Percentiles rank a stretch among this genome's conserved stretches.
Evolutionary conservation across 2,797 vertebrate species (phyloP).

Genomic region (Pipistrellus kuhlii): DNA sequence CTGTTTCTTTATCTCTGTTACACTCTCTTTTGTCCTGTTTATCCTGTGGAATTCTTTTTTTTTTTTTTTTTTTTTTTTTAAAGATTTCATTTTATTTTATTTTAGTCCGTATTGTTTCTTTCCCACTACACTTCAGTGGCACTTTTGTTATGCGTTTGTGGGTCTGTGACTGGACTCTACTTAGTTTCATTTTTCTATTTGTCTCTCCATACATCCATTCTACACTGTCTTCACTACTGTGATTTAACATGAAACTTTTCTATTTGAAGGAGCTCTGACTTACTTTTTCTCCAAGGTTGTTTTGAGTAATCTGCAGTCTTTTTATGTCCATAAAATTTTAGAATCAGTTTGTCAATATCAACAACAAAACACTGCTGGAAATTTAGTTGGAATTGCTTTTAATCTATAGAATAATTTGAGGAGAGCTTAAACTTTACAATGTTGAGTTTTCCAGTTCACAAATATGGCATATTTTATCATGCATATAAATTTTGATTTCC

Average conservation of each 20-base stretch:
- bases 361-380: neutral
- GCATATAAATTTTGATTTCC: constrained; percentile 25
- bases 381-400: constrained; percentile 6
- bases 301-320: neutral
- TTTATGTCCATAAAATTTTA: neutral
- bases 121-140: too few species aligned
- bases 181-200: neutral
- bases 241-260: neutral
- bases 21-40: neutral
- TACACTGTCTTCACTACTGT: neutral
- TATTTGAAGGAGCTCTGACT: neutral
- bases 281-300: constrained; percentile 7
- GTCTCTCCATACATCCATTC: neutral
- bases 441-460: neutral
- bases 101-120: neutral
- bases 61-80: neutral
- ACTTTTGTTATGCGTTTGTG: neutral
- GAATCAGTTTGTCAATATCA: neutral
- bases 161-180: neutral
- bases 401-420: neutral
- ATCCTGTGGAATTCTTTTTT: neutral
- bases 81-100: neutral
- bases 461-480: neutral
- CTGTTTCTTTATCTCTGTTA: neutral
- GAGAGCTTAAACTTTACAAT: neutral